Base-by-base conservation (phyloP, 2,888 invertebrate genomes). In the Ecliptopera silaceata region DNA sequence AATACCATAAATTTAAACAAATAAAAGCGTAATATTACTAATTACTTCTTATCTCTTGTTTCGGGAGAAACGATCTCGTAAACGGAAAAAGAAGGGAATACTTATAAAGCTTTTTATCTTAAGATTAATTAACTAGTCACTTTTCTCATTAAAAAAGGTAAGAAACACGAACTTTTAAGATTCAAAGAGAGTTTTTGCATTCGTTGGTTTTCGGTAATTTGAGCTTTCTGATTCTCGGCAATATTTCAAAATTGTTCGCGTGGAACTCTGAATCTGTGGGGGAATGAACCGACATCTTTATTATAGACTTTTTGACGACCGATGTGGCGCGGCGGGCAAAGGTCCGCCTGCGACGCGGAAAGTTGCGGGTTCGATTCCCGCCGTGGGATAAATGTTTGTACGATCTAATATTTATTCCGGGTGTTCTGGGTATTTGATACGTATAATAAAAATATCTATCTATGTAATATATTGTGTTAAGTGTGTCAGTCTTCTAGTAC, bases 1-100 rank as follows among this genome's bases (percentile, higher is more conserved):
- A 47, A 38, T 12, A n/a, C 12, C 45, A 34, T 45, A 18, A 32
- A 36, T 46, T 46, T 36, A 13, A 13, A 46, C 46, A 29, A 39
- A 48, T 41, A 29, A 42, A 45, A 6, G 46, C 32, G 49, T 52
- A 56, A 59, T 55, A 53, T 62, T 43, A 38, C 64, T 66, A 62
- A 66, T 66, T 64, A 60, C 59, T 46, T 52, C 44, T 53, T 45
- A 54, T 59, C 62, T 58, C 55, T 49, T 56, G 55, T 66, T 61
- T 54, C 46, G 39, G 56, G 31, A 32, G 50, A 39, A 58, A 61
- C 49, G 56, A 56, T 61, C 60, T 59, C 59, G 57, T 66, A 57
- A 59, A 54, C 55, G 61, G 17, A 45, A 46, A 45, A 43, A 42
- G 32, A 36, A 57, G 6, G 55, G 47, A 26, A 59, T 60, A 26